These are phyloP conservation scores for Geococcyx californianus DNA, from an alignment of 2,113 vertebrate genomes.

Conservation along the genomic window DNA sequence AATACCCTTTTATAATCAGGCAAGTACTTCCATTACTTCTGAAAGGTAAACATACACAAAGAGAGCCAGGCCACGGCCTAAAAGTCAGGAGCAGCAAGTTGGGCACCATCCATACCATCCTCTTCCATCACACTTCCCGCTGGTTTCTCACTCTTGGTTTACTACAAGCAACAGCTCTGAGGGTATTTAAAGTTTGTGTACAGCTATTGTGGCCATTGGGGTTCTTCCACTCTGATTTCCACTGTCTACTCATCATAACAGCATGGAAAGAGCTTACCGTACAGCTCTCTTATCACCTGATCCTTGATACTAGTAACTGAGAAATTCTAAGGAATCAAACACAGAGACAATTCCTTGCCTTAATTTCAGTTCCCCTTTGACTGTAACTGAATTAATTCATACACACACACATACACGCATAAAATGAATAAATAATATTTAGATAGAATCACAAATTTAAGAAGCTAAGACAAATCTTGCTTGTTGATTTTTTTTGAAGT, in stretches of 20 bases:
- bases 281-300: neutral
- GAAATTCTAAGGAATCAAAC: neutral
- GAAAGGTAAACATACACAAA: neutral
- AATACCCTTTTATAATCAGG: neutral
- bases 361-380: neutral
- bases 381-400: neutral
- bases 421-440: neutral
- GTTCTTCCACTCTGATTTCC: neutral
- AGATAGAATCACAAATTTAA: neutral
- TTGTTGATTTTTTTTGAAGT: too few species aligned
- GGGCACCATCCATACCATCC: neutral
- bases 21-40: neutral
- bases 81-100: accelerated
- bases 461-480: neutral
- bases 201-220: neutral
- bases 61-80: neutral
- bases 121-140: accelerated
- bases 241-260: neutral
- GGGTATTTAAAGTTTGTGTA: neutral
- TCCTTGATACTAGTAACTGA: neutral
- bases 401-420: neutral
- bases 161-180: accelerated
- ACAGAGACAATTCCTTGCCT: neutral
- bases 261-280: neutral
- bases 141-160: neutral